These are phyloP conservation scores for Nansenia antarctica DNA, from an alignment of 2,113 vertebrate species.

Conservation along the genomic window DNA sequence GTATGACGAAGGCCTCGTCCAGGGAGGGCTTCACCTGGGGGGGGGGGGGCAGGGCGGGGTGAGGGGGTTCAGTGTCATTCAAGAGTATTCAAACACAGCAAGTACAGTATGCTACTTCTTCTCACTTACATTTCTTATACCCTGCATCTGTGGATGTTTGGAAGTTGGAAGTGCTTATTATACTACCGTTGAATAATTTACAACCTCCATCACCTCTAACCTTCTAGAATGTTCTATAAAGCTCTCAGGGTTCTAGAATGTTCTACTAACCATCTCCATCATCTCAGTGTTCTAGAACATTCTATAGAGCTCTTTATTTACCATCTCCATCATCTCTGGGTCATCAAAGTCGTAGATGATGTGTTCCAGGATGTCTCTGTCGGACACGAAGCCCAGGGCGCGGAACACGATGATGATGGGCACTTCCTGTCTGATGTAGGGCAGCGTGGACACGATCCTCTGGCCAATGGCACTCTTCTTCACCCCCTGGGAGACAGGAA, in stretches of 20 bases:
- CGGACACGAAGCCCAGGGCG: slow-evolving; percentile 94
- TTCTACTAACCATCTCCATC: too few relatives aligned
- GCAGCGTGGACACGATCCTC: slow-evolving; percentile 95
- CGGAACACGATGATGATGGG: slow-evolving; percentile 99
- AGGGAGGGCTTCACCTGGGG: slow-evolving; percentile 94
- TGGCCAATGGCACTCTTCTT: slow-evolving; percentile 98
- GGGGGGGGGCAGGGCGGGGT: neutral
- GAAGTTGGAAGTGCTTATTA: too few relatives aligned
- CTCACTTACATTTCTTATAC: too few relatives aligned
- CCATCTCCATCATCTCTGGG: slow-evolving; percentile 99
- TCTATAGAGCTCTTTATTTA: slow-evolving; percentile 52
- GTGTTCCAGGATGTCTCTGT: slow-evolving; percentile 97
- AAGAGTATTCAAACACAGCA: too few relatives aligned
- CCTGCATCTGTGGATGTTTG: too few relatives aligned
- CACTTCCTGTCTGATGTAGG: slow-evolving; percentile 98
- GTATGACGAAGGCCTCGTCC: slow-evolving; percentile 98
- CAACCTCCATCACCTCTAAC: too few relatives aligned
- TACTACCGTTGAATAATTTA: too few relatives aligned
- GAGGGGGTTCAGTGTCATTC: too few relatives aligned
- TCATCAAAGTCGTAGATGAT: slow-evolving; percentile 99
- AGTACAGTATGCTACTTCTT: too few relatives aligned
- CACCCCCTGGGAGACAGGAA: slow-evolving; percentile 81
- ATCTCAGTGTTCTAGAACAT: neutral
- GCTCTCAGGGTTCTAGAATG: too few relatives aligned
- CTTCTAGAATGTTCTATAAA: too few relatives aligned